Evolutionary conservation across 2,888 invertebrate genomes (phyloP).

Genomic region (Tenodera sinensis): DNA sequence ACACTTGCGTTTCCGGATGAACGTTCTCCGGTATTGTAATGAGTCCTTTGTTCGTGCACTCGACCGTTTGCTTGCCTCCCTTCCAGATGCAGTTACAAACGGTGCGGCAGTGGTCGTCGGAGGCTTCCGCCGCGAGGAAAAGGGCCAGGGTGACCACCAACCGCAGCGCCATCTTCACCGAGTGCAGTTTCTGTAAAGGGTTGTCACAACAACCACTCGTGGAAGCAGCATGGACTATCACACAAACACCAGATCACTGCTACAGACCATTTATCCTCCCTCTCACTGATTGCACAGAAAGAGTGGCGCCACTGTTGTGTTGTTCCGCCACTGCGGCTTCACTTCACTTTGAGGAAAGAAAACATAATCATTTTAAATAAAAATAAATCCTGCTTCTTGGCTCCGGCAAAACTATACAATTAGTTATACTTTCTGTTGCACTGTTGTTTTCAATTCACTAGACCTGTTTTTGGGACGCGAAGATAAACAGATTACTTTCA

Average conservation of each 20-base stretch:
- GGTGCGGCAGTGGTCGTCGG: conserved; percentile 58
- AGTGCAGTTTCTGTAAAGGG: too few relatives aligned
- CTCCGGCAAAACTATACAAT: not conserved
- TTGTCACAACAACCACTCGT: not conserved
- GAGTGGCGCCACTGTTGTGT: not conserved
- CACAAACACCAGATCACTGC: not conserved
- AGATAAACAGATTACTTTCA: not conserved
- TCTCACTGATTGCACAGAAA: not conserved
- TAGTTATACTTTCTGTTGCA: not conserved
- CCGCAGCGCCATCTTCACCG: not conserved
- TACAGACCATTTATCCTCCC: too few relatives aligned
- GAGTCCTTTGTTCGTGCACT: conserved; percentile 79
- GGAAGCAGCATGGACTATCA: not conserved
- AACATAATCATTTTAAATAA: not conserved
- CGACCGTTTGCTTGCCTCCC: conserved; percentile 88
- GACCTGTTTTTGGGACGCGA: not conserved
- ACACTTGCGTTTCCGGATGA: conserved; percentile 84
- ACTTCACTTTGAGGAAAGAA: not conserved
- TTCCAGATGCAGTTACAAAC: conserved; percentile 92
- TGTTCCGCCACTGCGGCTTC: not conserved
- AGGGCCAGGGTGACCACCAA: not conserved
- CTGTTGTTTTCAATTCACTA: not conserved
- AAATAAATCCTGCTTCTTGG: not conserved
- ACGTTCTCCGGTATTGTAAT: conserved; percentile 82
- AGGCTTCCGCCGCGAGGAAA: not conserved